These are phyloP conservation scores for Chrysodeixis includens DNA, from an alignment of 2,888 invertebrate genomes.

Conservation along the genomic window DNA sequence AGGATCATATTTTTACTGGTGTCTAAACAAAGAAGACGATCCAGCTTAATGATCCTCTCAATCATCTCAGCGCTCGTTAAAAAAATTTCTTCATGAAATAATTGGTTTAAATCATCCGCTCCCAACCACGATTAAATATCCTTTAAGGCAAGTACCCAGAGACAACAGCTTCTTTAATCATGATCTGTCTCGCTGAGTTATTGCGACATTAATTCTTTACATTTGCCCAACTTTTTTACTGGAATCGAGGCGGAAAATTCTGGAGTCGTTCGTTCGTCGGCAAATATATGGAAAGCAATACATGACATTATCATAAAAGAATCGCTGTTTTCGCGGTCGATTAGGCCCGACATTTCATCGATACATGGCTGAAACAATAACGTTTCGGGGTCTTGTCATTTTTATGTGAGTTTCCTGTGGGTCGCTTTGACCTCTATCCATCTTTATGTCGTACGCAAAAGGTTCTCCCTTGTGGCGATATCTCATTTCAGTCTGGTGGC, in stretches of 20 bases:
- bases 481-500: conserved; percentile 29
- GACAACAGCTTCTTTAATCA: conserved; percentile 33
- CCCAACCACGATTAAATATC: conserved; percentile 19
- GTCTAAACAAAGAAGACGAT: background rate
- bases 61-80: conserved; percentile 16
- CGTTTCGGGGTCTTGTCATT: conserved; percentile 11
- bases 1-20: background rate
- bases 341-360: conserved; percentile 25
- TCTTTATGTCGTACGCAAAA: conserved; percentile 37
- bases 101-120: conserved; percentile 27
- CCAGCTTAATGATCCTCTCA: conserved; percentile 23
- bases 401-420: conserved; percentile 28
- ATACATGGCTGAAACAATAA: conserved; percentile 18
- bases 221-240: conserved; percentile 15
- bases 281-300: conserved; percentile 22
- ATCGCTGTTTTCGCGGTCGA: conserved; percentile 35
- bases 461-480: conserved; percentile 41
- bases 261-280: background rate
- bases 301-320: conserved; percentile 20
- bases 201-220: conserved; percentile 31
- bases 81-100: conserved; percentile 19
- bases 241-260: conserved; percentile 8
- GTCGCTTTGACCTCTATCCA: conserved; percentile 33
- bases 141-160: conserved; percentile 14
- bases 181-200: conserved; percentile 25